Evolutionary conservation across 2,113 vertebrate genomes (phyloP).

Genomic region (Oxyruncus cristatus): DNA sequence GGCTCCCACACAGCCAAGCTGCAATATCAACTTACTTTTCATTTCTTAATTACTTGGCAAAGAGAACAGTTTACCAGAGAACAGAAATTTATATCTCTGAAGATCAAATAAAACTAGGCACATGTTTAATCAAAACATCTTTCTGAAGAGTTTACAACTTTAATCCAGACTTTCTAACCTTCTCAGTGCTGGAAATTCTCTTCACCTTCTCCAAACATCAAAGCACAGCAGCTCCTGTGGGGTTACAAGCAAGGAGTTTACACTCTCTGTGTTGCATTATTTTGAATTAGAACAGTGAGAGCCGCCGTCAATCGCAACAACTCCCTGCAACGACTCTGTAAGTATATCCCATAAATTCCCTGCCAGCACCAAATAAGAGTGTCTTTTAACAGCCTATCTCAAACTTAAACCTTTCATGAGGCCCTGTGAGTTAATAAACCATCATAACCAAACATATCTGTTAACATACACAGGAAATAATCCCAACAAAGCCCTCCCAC

Average conservation of each 20-base stretch:
- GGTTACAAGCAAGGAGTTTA: conserved; percentile 16
- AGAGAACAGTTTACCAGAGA: background rate
- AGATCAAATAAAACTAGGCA: conserved; percentile 25
- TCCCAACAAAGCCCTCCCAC: background rate
- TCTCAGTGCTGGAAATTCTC: conserved; percentile 1
- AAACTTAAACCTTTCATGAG: background rate
- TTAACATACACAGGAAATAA: background rate
- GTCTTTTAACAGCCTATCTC: background rate
- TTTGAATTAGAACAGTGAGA: background rate
- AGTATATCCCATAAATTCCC: background rate
- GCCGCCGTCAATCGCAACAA: background rate
- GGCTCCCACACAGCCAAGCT: background rate
- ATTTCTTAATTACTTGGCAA: conserved; percentile 30
- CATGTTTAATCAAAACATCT: conserved; percentile 1
- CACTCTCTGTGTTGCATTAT: background rate
- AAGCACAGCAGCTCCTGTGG: conserved; percentile 36
- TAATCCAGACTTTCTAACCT: conserved; percentile 32
- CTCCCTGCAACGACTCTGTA: background rate
- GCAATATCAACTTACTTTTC: background rate
- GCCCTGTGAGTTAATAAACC: background rate
- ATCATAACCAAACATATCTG: background rate
- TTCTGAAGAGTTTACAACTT: conserved; percentile 47
- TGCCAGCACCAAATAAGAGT: background rate
- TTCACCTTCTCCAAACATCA: conserved; percentile 37
- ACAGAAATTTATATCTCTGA: background rate